Evolutionary conservation across 64 coral and sea anemone species (phyloP), one percentile per base, ranked within the genome.

Genomic region (Montipora foliosa): DNA sequence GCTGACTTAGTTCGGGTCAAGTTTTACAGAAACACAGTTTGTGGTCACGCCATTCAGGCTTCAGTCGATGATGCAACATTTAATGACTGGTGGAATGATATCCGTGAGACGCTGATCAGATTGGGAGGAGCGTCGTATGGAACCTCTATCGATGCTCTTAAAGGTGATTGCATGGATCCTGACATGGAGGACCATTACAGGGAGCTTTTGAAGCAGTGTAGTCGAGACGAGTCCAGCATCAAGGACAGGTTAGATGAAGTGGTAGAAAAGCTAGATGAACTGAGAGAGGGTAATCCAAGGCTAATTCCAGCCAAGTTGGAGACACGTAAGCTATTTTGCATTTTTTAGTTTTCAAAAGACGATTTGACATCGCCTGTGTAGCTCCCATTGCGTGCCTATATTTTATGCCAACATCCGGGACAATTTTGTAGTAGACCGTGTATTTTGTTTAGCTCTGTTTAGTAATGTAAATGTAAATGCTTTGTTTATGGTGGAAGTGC

Each of bases 181-280:
- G 49, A 58, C 50, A 80, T 57, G 2, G 78, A 57, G 17, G 19
- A 80, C n/a, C 50, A 80, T 8, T 80, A 60, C 51, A 15, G 49
- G 52, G 51, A 60, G 50, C 78, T 80, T 80, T 17, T 80, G 50
- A 80, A 80, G 21, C 78, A 80, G n/a, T 80, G 51, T n/a, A 80
- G 17, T 19, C 17, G 8, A 49, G 49, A 57, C 5, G 78, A 80
- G 51, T 19, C 55, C 8, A 79, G 47, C 47, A 59, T 80, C n/a
- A 53, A 80, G 8, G 78, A 80, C 20, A 58, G 3, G n/a, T 25
- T 80, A 22, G 51, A 58, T 55, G 8, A 80, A 7, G 19, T 80
- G 49, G 78, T 57, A 12, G 51, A 80, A 20, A 80, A 80, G 51
- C 78, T 80, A 13, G 49, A 59, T 58, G 78, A 80, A 57, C 50